These are phyloP conservation scores for Melinopterus prodromus DNA, from an alignment of 2,888 invertebrate species.

Conservation along the genomic window DNA sequence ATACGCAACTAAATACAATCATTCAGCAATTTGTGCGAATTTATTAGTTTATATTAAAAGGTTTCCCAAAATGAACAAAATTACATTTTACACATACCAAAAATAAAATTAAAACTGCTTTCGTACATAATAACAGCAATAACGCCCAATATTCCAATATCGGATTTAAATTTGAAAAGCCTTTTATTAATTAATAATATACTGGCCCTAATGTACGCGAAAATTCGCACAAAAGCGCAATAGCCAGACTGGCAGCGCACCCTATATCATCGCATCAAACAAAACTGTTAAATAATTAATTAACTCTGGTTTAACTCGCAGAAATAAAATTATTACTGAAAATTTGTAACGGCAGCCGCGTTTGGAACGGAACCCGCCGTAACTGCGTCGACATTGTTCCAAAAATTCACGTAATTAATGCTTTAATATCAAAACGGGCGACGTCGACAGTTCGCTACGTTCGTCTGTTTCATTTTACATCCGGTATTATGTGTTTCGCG, in stretches of 20 bases:
- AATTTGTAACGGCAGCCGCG: background rate
- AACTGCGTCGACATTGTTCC: too few relatives aligned
- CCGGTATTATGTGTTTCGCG: background rate
- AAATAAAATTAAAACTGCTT: too few relatives aligned
- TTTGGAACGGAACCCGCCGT: too few relatives aligned
- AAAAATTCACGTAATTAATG: background rate
- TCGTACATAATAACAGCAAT: too few relatives aligned
- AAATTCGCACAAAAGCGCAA: too few relatives aligned
- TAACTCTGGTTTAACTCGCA: background rate
- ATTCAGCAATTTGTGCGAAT: slow-evolving; percentile 14
- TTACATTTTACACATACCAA: background rate
- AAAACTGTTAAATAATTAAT: too few relatives aligned
- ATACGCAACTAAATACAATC: background rate
- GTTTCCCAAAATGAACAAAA: background rate
- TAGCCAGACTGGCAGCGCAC: too few relatives aligned
- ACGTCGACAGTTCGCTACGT: background rate
- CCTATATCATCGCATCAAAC: too few relatives aligned
- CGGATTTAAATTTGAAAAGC: background rate
- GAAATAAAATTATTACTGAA: background rate
- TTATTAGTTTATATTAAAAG: slow-evolving; percentile 16
- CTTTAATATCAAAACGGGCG: background rate
- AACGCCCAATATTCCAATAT: background rate
- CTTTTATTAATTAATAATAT: background rate
- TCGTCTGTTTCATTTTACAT: background rate
- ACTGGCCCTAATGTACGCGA: background rate